Percentiles rank a stretch among this genome's conserved stretches.
phyloP scores from a whole-genome alignment of 2,113 vertebrate genomes.

The Verasper variegatus region DNA sequence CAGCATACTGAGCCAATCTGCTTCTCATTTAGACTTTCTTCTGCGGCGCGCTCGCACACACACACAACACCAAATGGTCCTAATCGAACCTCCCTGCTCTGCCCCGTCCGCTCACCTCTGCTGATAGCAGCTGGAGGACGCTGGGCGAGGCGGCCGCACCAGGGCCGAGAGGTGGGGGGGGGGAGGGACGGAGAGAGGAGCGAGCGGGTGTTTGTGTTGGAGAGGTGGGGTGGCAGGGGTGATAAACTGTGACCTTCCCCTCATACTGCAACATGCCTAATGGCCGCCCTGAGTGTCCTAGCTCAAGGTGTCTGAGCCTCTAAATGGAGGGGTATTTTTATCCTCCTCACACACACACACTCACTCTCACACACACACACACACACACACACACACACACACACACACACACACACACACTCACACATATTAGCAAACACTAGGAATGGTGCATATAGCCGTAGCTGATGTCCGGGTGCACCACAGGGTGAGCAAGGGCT shows the following conservation, averaged over 20 bases:
- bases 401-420: too few species aligned
- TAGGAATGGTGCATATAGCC: slow-evolving; percentile 39
- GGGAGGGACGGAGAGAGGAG: slow-evolving; percentile 43
- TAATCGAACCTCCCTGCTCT: slow-evolving; percentile 57
- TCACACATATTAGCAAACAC: slow-evolving; percentile 47
- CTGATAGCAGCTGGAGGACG: slow-evolving; percentile 52
- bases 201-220: slow-evolving; percentile 70
- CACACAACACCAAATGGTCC: slow-evolving; percentile 54
- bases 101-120: slow-evolving; percentile 53
- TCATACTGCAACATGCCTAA: slow-evolving; percentile 74
- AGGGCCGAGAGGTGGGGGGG: slow-evolving; percentile 21
- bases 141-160: slow-evolving; percentile 5
- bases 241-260: slow-evolving; percentile 84
- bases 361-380: too few species aligned
- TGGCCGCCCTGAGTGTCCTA: slow-evolving; percentile 74
- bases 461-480: slow-evolving; percentile 63
- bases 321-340: slow-evolving; percentile 82
- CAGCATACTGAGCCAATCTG: slow-evolving; percentile 69
- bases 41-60: slow-evolving; percentile 53
- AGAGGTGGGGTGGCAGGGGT: slow-evolving; percentile 66
- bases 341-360: slow-evolving; percentile 55
- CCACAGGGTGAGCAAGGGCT: slow-evolving; percentile 73
- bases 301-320: slow-evolving; percentile 77
- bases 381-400: too few species aligned
- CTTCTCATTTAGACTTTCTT: slow-evolving; percentile 86